phyloP scores from a whole-genome alignment of 2,888 invertebrate genomes.

The Drosophila buzzatii region DNA sequence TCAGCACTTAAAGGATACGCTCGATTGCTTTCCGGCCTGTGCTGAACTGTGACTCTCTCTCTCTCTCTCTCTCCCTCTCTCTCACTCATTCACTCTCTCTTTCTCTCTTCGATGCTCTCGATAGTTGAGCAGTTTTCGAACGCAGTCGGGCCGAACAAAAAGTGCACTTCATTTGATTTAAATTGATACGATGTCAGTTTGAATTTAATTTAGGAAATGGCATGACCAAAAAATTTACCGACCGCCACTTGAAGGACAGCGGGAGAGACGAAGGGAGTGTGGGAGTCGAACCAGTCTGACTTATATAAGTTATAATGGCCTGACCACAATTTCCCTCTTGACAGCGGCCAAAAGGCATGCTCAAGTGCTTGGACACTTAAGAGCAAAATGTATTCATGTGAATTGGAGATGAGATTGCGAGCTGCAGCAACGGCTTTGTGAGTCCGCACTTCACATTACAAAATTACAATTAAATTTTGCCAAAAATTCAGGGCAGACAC shows the following conservation, averaged over 20 bases:
- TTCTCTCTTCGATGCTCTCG: slow-evolving; percentile 37
- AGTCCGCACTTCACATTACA: slow-evolving; percentile 50
- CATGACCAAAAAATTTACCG: slow-evolving; percentile 47
- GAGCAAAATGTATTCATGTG: slow-evolving; percentile 75
- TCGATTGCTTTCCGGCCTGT: slow-evolving; percentile 64
- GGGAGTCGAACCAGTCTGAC: slow-evolving; percentile 13
- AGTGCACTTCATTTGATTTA: slow-evolving; percentile 81
- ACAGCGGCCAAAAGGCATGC: slow-evolving; percentile 77
- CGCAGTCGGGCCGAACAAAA: slow-evolving; percentile 51
- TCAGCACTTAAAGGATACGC: slow-evolving; percentile 67
- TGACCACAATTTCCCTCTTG: slow-evolving; percentile 79
- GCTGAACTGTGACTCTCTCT: slow-evolving; percentile 26
- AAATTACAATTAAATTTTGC: slow-evolving; percentile 59
- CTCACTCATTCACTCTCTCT: neutral
- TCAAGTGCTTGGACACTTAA: slow-evolving; percentile 72
- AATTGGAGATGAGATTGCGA: slow-evolving; percentile 53
- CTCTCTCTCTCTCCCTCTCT: neutral
- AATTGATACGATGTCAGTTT: slow-evolving; percentile 76
- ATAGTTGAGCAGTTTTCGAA: slow-evolving; percentile 54
- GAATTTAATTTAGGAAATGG: slow-evolving; percentile 77
- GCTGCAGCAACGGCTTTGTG: slow-evolving; percentile 19
- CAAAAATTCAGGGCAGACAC: slow-evolving; percentile 35
- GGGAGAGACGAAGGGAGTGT: neutral
- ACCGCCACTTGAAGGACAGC: slow-evolving; percentile 50
- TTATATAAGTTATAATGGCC: slow-evolving; percentile 77